These are phyloP conservation scores for Parasteatoda tepidariorum DNA, from an alignment of 1,140 invertebrate genomes.

Conservation along the genomic window DNA sequence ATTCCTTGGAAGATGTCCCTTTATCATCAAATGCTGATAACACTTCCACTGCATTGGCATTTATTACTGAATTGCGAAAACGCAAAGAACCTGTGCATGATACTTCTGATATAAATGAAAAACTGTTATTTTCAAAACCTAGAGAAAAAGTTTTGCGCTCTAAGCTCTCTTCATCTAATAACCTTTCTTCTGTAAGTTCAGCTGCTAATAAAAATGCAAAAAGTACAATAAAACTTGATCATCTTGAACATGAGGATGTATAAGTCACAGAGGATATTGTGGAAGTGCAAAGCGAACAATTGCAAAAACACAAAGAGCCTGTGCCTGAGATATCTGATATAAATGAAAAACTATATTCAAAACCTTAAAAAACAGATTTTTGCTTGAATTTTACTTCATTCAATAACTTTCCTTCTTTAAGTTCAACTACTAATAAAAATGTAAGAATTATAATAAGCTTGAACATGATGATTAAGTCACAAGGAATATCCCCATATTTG, in stretches of 20 bases:
- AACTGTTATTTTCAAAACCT: conserved; percentile 30
- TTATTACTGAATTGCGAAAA: conserved; percentile 18
- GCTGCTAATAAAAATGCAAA: not conserved
- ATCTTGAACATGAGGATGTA: not conserved
- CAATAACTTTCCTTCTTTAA: too few relatives aligned
- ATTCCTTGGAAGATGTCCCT: conserved; percentile 36
- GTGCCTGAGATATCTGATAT: too few relatives aligned
- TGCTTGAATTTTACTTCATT: too few relatives aligned
- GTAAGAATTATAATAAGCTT: too few relatives aligned
- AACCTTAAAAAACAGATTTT: too few relatives aligned
- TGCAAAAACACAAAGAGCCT: too few relatives aligned
- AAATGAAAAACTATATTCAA: too few relatives aligned
- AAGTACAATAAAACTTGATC: not conserved
- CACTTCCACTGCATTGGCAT: conserved; percentile 15
- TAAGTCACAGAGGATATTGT: too few relatives aligned
- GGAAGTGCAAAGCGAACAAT: too few relatives aligned
- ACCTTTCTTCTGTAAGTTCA: not conserved
- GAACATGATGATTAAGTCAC: too few relatives aligned
- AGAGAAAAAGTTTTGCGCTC: not conserved
- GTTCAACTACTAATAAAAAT: too few relatives aligned
- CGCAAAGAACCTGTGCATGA: not conserved
- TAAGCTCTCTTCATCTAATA: not conserved
- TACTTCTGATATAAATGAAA: not conserved
- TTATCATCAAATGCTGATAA: conserved; percentile 37
- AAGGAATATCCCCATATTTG: too few relatives aligned